Evolutionary conservation across 2,113 vertebrate genomes (phyloP), one percentile per base, ranked within the genome.

Genomic region (Rhinopomastus cyanomelas): DNA sequence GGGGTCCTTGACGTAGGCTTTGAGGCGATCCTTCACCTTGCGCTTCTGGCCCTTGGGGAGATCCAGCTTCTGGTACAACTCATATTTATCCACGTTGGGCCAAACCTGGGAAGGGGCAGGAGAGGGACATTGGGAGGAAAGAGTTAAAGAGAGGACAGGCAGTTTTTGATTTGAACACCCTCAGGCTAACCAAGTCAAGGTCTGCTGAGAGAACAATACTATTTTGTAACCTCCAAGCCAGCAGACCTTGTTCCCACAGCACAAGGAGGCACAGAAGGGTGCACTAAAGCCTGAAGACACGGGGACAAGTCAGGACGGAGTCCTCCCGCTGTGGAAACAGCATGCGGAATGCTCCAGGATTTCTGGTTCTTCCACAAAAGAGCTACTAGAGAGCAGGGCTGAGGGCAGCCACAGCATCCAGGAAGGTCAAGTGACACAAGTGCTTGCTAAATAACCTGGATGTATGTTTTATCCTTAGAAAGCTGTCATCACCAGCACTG

Each of bases 21-120:
- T 99, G 8, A 99, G 98, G 13, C 99, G 97, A 44, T 99, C 99
- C 93, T 99, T 99, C 81, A 99, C 99, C 72, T 99, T 99, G 78
- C 99, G 97, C 93, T 99, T 99, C 94, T 99, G 99, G 60, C 98
- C 99, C 93, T 99, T 99, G 20, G 99, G 99, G 8, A 99, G 96
- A 18, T 99, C 99, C 97, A 99, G 97, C 82, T 99, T 99, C 97
- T 99, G 98, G 51, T 98, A 99, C 20, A 99, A 97, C 88, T 99
- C 99, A 0, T 99, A 99, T 73, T 99, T 99, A 82, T 99, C 99
- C 92, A 99, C 99, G 0, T 97, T 97, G 0, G 98, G 99, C 99
- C 99, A 99, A 11, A 99, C 98, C 99, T 99, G 92, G 52, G 39
- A 55, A 48, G 8, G 9, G 42, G 37, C 9, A 60, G 36, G 26